A percentile compares a stretch with the other conserved stretches of the same genome.
These are phyloP conservation scores for Odocoileus virginianus DNA, from an alignment of 2,113 vertebrate species.

Conservation along the genomic window DNA sequence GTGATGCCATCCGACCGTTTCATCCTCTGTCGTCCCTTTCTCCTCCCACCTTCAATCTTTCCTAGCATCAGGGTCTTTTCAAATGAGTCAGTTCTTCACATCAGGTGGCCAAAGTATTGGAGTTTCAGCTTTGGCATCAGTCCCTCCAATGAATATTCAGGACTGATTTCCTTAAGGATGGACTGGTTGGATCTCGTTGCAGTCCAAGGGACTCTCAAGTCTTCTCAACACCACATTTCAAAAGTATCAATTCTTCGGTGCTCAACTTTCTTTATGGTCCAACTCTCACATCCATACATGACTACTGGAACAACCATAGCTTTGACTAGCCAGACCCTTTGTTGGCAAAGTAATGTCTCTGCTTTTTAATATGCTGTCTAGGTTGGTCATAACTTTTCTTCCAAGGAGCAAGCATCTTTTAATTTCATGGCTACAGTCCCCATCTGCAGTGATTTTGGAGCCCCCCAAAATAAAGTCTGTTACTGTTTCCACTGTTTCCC, in stretches of 20 bases:
- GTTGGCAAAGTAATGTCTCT: background rate
- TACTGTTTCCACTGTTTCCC: background rate
- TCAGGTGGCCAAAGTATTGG: background rate
- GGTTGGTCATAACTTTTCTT: background rate
- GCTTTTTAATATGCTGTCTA: background rate
- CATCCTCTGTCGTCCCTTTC: background rate
- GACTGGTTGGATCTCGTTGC: background rate
- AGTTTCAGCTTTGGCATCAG: background rate
- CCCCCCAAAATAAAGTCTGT: background rate
- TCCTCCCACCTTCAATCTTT: background rate
- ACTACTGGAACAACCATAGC: background rate
- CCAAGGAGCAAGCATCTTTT: background rate
- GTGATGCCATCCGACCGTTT: background rate
- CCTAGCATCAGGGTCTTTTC: background rate
- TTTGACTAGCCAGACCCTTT: background rate
- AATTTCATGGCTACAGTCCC: background rate
- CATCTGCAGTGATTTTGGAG: background rate
- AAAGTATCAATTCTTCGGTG: accelerated
- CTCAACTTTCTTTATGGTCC: background rate
- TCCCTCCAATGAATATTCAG: background rate
- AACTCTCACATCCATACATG: background rate
- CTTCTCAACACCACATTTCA: background rate
- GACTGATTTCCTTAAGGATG: background rate
- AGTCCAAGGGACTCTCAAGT: background rate
- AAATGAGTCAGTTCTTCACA: background rate